Evolutionary conservation across 2,888 invertebrate species (phyloP).

Genomic region (Noctua fimbriata): DNA sequence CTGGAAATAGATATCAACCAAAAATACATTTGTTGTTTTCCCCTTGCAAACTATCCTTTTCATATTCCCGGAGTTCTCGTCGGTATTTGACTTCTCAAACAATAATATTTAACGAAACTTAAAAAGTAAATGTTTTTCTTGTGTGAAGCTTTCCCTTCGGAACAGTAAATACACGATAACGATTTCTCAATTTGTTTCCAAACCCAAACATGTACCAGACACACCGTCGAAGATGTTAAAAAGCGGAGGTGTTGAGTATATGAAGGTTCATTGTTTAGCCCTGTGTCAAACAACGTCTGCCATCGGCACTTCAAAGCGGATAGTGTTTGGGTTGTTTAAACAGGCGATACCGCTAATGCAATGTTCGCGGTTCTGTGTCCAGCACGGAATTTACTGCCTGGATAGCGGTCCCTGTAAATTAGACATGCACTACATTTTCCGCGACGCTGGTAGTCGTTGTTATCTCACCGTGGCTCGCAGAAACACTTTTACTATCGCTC

Average conservation of each 20-base stretch:
- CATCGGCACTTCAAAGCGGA: slow-evolving; percentile 82
- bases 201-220: slow-evolving; percentile 77
- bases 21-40: slow-evolving; percentile 31
- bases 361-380: slow-evolving; percentile 74
- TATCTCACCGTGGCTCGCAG: slow-evolving; percentile 37
- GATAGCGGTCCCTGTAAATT: slow-evolving; percentile 59
- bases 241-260: slow-evolving; percentile 85
- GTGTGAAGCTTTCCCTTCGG: slow-evolving; percentile 69
- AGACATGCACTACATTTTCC: slow-evolving; percentile 62
- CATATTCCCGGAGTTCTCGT: slow-evolving; percentile 16
- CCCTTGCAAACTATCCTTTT: slow-evolving; percentile 12
- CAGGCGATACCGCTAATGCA: slow-evolving; percentile 84
- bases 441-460: slow-evolving; percentile 47
- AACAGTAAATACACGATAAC: slow-evolving; percentile 75
- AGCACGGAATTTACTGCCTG: slow-evolving; percentile 61
- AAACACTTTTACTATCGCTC: slow-evolving; percentile 52
- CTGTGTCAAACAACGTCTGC: slow-evolving; percentile 82
- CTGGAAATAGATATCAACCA: slow-evolving; percentile 16
- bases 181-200: slow-evolving; percentile 79
- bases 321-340: slow-evolving; percentile 76
- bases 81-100: slow-evolving; percentile 27
- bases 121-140: slow-evolving; percentile 62
- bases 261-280: slow-evolving; percentile 84
- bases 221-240: slow-evolving; percentile 82
- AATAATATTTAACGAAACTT: slow-evolving; percentile 57